Evolutionary conservation across 2,113 vertebrate genomes (phyloP).

Genomic region (Myxocyprinus asiaticus): DNA sequence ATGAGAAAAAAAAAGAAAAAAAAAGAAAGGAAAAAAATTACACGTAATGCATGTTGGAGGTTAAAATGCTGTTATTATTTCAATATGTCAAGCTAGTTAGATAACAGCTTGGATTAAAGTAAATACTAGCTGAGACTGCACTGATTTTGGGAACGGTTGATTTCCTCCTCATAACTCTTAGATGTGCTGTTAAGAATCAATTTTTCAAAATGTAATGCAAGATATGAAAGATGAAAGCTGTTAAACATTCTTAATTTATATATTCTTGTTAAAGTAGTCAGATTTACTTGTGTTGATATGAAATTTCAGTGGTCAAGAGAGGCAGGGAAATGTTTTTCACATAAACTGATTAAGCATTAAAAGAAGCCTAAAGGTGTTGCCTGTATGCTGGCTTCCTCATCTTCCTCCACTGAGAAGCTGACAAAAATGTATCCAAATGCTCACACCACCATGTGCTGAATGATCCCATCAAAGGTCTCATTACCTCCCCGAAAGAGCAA

Average conservation of each 20-base stretch:
- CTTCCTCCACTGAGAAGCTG: neutral
- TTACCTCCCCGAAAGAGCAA: slow-evolving; percentile 20
- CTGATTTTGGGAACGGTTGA: no score
- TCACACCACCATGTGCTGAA: slow-evolving; percentile 11
- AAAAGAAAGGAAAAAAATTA: neutral
- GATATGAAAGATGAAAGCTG: neutral
- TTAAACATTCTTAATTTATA: neutral
- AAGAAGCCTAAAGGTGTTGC: neutral
- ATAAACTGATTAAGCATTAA: neutral
- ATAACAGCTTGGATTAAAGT: neutral
- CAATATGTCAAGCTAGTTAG: slow-evolving; percentile 1
- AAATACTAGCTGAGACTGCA: neutral
- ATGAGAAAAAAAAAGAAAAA: neutral
- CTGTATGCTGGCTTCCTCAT: neutral
- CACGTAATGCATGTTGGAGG: neutral
- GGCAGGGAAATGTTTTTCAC: no score
- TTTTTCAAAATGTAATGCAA: neutral
- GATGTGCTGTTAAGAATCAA: no score
- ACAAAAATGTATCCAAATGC: neutral
- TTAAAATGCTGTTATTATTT: slow-evolving; percentile 10
- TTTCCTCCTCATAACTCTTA: no score
- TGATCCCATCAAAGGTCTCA: slow-evolving; percentile 30
- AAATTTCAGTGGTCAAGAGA: neutral
- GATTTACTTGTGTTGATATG: neutral
- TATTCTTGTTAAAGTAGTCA: neutral